Base-by-base conservation (phyloP, 2,797 vertebrate species). In the Macrochelys suwanniensis region DNA sequence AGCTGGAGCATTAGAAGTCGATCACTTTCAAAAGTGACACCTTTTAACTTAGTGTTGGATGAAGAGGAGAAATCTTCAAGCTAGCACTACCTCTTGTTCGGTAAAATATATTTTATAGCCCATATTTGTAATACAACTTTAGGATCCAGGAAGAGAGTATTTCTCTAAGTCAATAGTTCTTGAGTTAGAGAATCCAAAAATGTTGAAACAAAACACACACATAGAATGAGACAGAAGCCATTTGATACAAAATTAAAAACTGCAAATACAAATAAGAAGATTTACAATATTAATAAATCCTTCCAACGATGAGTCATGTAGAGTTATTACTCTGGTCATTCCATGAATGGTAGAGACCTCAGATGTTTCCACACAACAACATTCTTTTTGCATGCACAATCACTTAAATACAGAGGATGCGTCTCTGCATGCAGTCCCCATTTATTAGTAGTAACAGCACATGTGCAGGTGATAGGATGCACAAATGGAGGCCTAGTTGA, bases 201-300 rank as follows among this genome's bases (percentile, higher is more conserved):
- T 2, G 17, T 7, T 25, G 33, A 93, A 93, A 37, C 11, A 50
- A 88, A 76, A 11, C 4, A 6, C 2, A 57, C 50, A 87, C 31
- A n/a, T n/a, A 85, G 31, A 90, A 59, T 88, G 83, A 0, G 0
- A 90, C 21, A 82, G 47, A 89, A 80, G 26, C 45, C 21, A 26
- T 26, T 77, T 33, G 28, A 65, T 13, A 77, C 2, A 1, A n/a
- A 85, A 33, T 51, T 31, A 77, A 2, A 1, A 54, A 89, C 80
- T 90, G 68, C 59, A 90, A 33, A 25, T 80, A 59, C 49, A 57
- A 17, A 45, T 84, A 82, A 0, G 54, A 50, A 96, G 11, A 80
- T 51, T 10, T 91, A 54, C 91, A 91, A 80, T 74, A 88, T 68
- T 89, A 96, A 96, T 47, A 95, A 97, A 96, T 4, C n/a, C 84